phyloP scores from a whole-genome alignment of 2,888 invertebrate species.

The Camponotus fellah region DNA sequence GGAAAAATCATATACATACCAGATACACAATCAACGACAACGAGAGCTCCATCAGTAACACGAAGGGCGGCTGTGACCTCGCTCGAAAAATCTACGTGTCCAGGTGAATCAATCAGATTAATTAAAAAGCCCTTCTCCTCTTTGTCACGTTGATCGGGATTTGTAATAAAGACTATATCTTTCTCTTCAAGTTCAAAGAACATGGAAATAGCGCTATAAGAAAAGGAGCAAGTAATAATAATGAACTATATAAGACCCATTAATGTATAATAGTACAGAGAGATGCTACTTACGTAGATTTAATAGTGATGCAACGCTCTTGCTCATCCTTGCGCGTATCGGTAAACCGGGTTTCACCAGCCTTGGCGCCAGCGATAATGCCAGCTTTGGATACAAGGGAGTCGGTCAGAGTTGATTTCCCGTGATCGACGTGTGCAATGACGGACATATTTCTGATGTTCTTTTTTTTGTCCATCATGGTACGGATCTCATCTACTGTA shows the following conservation, averaged over 20 bases:
- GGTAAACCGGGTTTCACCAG: conserved; percentile 99
- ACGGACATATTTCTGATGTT: conserved; percentile 99
- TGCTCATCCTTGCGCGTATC: conserved; percentile 99
- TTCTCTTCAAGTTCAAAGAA: conserved; percentile 98
- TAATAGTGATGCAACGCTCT: conserved; percentile 99
- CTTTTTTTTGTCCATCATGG: conserved; percentile 99
- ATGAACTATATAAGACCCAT: background rate
- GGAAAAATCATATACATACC: conserved; percentile 88
- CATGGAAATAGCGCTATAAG: conserved; percentile 98
- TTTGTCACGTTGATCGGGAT: conserved; percentile 96
- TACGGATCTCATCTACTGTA: conserved; percentile 99
- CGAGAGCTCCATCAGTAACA: conserved; percentile 99
- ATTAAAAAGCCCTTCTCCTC: conserved; percentile 98
- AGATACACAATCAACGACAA: conserved; percentile 99
- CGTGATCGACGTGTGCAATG: conserved; percentile 99
- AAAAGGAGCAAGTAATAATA: conserved; percentile 36
- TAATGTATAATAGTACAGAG: background rate
- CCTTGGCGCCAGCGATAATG: conserved; percentile 99
- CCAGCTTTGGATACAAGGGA: conserved; percentile 99
- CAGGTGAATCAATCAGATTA: conserved; percentile 99
- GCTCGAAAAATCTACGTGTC: conserved; percentile 99
- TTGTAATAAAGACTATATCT: conserved; percentile 97
- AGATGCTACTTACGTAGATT: conserved; percentile 95
- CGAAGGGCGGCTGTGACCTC: conserved; percentile 99
- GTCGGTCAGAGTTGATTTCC: conserved; percentile 99